These are phyloP conservation scores for Oasisia sp. DNA, from an alignment of 2,888 invertebrate species.

Conservation along the genomic window DNA sequence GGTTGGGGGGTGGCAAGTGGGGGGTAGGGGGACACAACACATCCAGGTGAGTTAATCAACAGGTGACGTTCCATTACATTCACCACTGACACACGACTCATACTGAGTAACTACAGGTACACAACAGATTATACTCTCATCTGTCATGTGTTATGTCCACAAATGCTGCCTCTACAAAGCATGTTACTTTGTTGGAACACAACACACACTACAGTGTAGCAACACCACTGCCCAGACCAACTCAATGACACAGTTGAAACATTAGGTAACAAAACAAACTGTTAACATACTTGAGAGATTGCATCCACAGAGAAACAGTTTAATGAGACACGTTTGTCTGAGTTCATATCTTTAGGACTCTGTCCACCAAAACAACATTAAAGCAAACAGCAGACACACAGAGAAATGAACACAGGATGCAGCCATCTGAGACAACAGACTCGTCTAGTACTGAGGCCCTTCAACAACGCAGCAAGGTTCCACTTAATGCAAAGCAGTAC, in stretches of 20 bases:
- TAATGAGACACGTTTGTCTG: not conserved
- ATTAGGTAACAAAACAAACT: too few species aligned
- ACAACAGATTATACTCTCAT: not conserved
- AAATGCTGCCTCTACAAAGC: not conserved
- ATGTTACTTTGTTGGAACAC: not conserved
- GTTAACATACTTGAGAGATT: too few species aligned
- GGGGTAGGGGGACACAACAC: not conserved
- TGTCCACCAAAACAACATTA: not conserved
- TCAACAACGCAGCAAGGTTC: not conserved
- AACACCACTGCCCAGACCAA: too few species aligned
- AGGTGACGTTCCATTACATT: not conserved
- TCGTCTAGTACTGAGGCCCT: not conserved
- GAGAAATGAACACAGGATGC: too few species aligned
- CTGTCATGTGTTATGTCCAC: not conserved
- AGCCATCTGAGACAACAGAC: not conserved
- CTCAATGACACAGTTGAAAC: too few species aligned
- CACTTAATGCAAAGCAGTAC: not conserved
- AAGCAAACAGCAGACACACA: not conserved
- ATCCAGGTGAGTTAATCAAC: not conserved
- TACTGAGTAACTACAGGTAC: not conserved
- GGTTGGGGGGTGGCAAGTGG: not conserved
- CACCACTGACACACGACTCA: not conserved
- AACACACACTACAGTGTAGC: not conserved
- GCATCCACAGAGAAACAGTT: not conserved
- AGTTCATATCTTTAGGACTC: not conserved